phyloP scores from a whole-genome alignment of 2,888 invertebrate species.

The Pollenia labialis region DNA sequence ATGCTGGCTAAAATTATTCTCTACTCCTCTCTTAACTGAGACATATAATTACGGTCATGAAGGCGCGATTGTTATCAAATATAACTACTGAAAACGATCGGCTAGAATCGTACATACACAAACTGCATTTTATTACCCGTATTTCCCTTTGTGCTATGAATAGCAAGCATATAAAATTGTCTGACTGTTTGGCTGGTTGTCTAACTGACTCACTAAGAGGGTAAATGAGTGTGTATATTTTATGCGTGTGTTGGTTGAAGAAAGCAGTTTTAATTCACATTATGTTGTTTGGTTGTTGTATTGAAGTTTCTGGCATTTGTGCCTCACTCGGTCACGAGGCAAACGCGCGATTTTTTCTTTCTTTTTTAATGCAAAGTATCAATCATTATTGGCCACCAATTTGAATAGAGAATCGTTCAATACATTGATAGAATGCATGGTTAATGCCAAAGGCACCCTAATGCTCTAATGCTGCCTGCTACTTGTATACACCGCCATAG shows the following conservation, averaged over 20 bases:
- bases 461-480: constrained; percentile 55
- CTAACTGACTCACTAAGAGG: neutral
- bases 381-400: constrained; percentile 74
- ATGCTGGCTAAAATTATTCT: constrained; percentile 61
- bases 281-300: constrained; percentile 42
- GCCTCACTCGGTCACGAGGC: constrained; percentile 75
- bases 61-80: constrained; percentile 68
- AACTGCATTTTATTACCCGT: constrained; percentile 34
- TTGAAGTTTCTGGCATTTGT: constrained; percentile 57
- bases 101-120: constrained; percentile 16
- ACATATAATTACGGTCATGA: constrained; percentile 67
- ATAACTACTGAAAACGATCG: constrained; percentile 56
- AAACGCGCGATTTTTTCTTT: constrained; percentile 69
- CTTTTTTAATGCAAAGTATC: constrained; percentile 66
- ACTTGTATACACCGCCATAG: constrained; percentile 39
- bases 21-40: constrained; percentile 53
- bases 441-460: constrained; percentile 58
- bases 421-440: constrained; percentile 50
- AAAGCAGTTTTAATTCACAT: constrained; percentile 41
- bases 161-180: constrained; percentile 25
- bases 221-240: constrained; percentile 14
- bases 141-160: constrained; percentile 36
- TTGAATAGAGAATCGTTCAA: constrained; percentile 66
- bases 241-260: constrained; percentile 59
- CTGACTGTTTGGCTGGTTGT: constrained; percentile 11